phyloP scores from a whole-genome alignment of 2,888 invertebrate species.

The Dryocosmus kuriphilus region DNA sequence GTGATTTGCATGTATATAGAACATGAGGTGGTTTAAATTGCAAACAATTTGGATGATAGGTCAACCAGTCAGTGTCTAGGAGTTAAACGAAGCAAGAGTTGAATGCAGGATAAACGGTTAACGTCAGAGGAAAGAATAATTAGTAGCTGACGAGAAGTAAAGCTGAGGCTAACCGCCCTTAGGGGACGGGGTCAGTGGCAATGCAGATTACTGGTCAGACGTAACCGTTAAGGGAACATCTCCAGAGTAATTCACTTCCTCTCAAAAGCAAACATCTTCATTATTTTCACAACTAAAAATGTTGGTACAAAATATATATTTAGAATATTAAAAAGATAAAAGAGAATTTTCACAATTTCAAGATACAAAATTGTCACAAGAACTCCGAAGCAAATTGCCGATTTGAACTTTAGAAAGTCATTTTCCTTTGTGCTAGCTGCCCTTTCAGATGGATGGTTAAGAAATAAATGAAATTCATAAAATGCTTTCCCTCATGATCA shows the following conservation, averaged over 20 bases:
- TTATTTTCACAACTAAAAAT: neutral
- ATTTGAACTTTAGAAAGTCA: neutral
- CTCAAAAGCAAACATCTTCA: neutral
- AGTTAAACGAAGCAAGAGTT: slow-evolving; percentile 50
- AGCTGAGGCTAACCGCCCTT: slow-evolving; percentile 65
- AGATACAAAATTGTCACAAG: neutral
- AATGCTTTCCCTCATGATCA: slow-evolving; percentile 31
- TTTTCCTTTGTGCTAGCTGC: slow-evolving; percentile 8
- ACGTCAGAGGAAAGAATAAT: slow-evolving; percentile 70
- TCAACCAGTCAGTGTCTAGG: slow-evolving; percentile 45
- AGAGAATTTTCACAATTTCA: neutral
- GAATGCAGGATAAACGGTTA: slow-evolving; percentile 57
- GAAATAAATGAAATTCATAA: slow-evolving; percentile 35
- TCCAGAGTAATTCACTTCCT: neutral
- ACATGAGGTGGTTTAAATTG: neutral
- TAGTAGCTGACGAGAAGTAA: slow-evolving; percentile 66
- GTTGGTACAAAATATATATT: too few relatives aligned
- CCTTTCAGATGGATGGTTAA: slow-evolving; percentile 12
- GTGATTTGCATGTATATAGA: neutral
- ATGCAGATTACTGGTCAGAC: slow-evolving; percentile 71
- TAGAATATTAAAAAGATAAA: too few relatives aligned
- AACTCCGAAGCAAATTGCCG: neutral
- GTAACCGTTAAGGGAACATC: slow-evolving; percentile 67
- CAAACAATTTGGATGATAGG: slow-evolving; percentile 50
- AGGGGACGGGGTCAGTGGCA: slow-evolving; percentile 66